phyloP scores from a whole-genome alignment of 1,140 invertebrate genomes.

The Carposina sasakii region DNA sequence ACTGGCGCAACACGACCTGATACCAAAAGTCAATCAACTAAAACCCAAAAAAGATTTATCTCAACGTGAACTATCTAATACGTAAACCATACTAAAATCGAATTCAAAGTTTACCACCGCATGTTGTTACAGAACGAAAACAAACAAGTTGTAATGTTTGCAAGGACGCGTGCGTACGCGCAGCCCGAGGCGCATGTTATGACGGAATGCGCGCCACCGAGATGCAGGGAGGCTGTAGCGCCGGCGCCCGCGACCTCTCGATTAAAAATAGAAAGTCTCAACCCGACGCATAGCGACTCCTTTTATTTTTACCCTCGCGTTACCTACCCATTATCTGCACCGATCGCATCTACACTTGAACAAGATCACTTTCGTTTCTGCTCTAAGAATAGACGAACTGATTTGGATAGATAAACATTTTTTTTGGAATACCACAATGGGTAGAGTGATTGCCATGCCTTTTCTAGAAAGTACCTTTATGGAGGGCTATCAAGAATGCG shows the following conservation, averaged over 20 bases:
- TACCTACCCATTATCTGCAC: constrained; percentile 47
- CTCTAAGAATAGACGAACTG: constrained; percentile 33
- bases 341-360: constrained; percentile 34
- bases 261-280: constrained; percentile 70
- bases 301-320: constrained; percentile 61
- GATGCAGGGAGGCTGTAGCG: constrained; percentile 59
- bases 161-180: constrained; percentile 44
- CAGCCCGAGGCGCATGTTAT: constrained; percentile 51
- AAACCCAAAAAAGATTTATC: constrained; percentile 7
- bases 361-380: constrained; percentile 40
- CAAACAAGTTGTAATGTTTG: constrained; percentile 31
- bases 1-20: constrained; percentile 29
- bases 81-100: too few relatives aligned
- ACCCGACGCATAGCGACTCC: constrained; percentile 52
- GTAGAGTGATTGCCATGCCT: too few relatives aligned
- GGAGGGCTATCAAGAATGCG: not conserved
- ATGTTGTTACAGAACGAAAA: constrained; percentile 29
- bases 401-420: constrained; percentile 6
- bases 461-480: too few relatives aligned
- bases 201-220: constrained; percentile 55
- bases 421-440: too few relatives aligned
- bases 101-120: not conserved
- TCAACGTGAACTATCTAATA: constrained; percentile 1
- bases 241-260: constrained; percentile 49
- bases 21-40: constrained; percentile 45